phyloP scores from a whole-genome alignment of 2,113 vertebrate genomes.

The Emydura subglobosa region DNA sequence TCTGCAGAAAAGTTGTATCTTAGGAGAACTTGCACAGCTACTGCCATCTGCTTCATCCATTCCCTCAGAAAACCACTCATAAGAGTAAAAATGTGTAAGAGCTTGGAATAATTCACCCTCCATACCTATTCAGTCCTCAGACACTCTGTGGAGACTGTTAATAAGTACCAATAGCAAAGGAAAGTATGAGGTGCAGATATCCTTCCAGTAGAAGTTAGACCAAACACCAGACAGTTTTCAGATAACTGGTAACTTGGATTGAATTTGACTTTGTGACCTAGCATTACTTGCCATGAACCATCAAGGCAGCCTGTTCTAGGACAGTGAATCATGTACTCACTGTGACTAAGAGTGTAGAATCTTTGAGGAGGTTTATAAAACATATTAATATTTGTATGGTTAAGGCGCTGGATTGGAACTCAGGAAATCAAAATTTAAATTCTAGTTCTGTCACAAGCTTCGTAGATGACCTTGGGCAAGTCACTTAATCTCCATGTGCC shows the following conservation, averaged over 20 bases:
- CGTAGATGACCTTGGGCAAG: background rate
- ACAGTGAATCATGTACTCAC: background rate
- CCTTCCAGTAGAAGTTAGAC: background rate
- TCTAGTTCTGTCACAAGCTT: background rate
- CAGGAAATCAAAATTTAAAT: background rate
- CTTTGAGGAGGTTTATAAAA: background rate
- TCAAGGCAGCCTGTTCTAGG: background rate
- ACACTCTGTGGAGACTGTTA: background rate
- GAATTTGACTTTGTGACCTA: background rate
- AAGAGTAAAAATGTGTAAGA: background rate
- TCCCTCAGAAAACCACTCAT: background rate
- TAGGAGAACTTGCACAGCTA: background rate
- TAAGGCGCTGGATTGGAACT: background rate
- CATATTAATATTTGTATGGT: background rate
- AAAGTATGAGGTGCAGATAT: background rate
- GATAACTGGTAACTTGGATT: too few species aligned
- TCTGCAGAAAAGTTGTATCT: background rate
- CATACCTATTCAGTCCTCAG: background rate
- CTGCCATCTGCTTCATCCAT: background rate
- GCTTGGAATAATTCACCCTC: background rate
- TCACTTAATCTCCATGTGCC: background rate
- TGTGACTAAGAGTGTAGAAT: background rate
- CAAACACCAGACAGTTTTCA: background rate
- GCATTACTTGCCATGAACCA: background rate
- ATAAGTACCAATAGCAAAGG: background rate